Evolutionary conservation across 2,797 vertebrate species (phyloP).

Genomic region (Rhadinocentrus ornatus): DNA sequence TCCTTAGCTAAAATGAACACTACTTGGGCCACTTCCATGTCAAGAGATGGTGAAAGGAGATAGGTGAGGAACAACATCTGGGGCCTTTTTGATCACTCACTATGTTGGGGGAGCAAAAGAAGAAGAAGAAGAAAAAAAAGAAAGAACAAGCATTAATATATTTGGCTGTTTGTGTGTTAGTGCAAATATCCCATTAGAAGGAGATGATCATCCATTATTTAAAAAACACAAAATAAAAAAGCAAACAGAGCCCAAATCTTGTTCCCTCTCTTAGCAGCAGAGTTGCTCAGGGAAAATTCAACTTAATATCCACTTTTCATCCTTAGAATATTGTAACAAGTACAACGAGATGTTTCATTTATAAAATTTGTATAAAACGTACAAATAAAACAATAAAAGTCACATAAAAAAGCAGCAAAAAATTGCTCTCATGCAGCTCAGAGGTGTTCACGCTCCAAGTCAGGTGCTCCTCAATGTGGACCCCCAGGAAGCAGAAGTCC

Average conservation of each 20-base stretch:
- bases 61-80: slow-evolving; percentile 68
- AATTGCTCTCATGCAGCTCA: no score
- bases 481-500: no score
- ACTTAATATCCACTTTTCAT: slow-evolving; percentile 24
- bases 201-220: slow-evolving; percentile 32
- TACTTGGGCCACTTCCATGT: slow-evolving; percentile 63
- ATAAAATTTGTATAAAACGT: no score
- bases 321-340: no score
- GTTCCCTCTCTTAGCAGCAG: slow-evolving; percentile 47
- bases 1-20: slow-evolving; percentile 37
- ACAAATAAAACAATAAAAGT: no score
- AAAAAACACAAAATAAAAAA: slow-evolving; percentile 24
- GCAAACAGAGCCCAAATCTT: neutral
- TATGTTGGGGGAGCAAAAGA: slow-evolving; percentile 42
- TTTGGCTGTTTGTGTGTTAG: slow-evolving; percentile 34
- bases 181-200: slow-evolving; percentile 41
- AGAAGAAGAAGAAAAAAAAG: neutral
- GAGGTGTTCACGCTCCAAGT: no score
- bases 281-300: slow-evolving; percentile 51
- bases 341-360: no score
- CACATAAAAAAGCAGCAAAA: no score
- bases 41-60: slow-evolving; percentile 69
- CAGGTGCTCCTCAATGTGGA: no score
- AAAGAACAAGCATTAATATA: slow-evolving; percentile 26
- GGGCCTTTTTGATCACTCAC: slow-evolving; percentile 65